Base-by-base conservation (phyloP, 2,888 invertebrate genomes). In the Mechanitis messenoides region DNA sequence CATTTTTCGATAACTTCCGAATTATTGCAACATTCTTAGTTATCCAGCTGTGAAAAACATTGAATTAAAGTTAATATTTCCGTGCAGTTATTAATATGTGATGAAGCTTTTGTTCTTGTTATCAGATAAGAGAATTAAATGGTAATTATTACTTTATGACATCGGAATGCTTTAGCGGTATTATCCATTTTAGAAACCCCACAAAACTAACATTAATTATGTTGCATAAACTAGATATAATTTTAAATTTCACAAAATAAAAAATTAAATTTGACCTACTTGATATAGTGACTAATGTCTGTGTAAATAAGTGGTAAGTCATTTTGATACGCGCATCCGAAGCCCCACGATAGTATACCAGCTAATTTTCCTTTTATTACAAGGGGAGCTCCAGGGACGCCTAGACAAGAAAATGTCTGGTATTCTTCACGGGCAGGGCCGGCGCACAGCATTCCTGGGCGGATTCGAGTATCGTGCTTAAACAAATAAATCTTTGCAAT, bases 301-400 rank as follows among this genome's bases (percentile, higher is more conserved):
- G 83, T 82, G 59, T 88, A 89, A 2, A 89, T 63, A 0, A 88
- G 72, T 0, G 89, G 89, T 3, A 86, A 71, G 62, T 87, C 87
- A 42, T 76, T 66, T 0, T 62, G 65, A 65, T 81, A 87, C 2
- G 85, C 84, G 60, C 89, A 89, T 57, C 87, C 87, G 55, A 80
- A 83, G 31, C 89, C 89, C 87, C 87, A 89, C 0, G 89, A 89
- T 58, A 72, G 76, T 0, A 89, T n/a, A 0, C 78, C 89, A 0
- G 70, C 68, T 9, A 89, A 76, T 1, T 63, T 63, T 0, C 74
- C 83, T 0, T 62, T 35, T 1, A 80, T 68, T 31, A 85, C 83
- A 3, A 87, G 75, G 0, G 86, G 83, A 0, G 89, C 87, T 0
- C 89, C 89, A 0, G 89, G 88, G 5, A 81, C 84, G 0, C 77